These are phyloP conservation scores for Pristionchus exspectatus DNA, from an alignment of 2,888 invertebrate species.

Conservation along the genomic window DNA sequence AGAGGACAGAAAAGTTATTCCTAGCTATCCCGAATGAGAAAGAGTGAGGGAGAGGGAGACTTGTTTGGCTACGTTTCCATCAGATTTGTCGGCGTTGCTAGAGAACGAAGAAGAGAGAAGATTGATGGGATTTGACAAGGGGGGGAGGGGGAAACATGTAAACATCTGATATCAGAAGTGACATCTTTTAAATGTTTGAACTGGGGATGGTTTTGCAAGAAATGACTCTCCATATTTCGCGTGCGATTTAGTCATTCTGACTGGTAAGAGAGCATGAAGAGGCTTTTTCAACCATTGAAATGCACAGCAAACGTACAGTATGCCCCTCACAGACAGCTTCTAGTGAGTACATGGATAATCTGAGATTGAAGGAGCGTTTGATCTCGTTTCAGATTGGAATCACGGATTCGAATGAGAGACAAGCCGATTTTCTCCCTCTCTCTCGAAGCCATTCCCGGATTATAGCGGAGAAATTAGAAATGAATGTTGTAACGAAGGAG, in stretches of 20 bases:
- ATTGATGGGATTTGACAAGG: constrained; percentile 29
- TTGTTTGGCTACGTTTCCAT: not conserved
- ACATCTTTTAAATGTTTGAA: not conserved
- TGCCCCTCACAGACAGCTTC: not conserved
- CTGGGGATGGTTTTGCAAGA: no score
- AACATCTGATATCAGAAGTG: not conserved
- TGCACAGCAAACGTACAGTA: not conserved
- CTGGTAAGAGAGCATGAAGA: no score
- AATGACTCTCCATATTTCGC: no score
- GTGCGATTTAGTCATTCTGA: no score
- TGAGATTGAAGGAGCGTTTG: not conserved
- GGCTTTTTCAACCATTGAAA: not conserved
- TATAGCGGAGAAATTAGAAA: constrained; percentile 15
- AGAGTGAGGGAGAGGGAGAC: not conserved
- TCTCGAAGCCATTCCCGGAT: constrained; percentile 18
- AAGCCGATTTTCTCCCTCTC: not conserved
- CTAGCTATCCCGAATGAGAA: not conserved
- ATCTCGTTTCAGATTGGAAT: not conserved
- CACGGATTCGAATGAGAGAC: not conserved
- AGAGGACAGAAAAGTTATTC: not conserved
- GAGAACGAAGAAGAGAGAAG: not conserved
- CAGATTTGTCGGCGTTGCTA: constrained; percentile 32
- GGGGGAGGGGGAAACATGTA: not conserved
- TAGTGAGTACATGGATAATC: not conserved
- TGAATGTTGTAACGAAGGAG: constrained; percentile 21